These are phyloP conservation scores for Mormyrus iriodes DNA, from an alignment of 2,113 vertebrate species.

Conservation along the genomic window DNA sequence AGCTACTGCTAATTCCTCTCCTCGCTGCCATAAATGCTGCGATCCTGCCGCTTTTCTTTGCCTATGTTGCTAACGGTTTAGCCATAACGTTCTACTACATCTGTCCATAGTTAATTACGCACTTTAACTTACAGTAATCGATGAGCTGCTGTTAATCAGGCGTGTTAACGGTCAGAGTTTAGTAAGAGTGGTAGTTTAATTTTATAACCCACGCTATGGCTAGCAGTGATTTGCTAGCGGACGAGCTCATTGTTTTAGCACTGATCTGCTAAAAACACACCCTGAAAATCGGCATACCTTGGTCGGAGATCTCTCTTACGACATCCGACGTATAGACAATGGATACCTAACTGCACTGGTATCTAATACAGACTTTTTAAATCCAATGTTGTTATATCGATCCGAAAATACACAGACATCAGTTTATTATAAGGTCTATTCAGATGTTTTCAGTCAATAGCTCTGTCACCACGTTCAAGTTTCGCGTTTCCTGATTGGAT, in stretches of 20 bases:
- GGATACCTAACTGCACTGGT: neutral
- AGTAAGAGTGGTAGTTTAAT: neutral
- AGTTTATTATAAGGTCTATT: neutral
- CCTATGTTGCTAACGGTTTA: neutral
- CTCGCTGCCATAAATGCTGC: neutral
- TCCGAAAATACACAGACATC: neutral
- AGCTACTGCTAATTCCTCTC: neutral
- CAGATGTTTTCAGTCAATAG: neutral
- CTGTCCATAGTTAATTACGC: neutral
- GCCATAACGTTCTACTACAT: neutral
- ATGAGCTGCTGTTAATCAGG: neutral
- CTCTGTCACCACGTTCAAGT: neutral
- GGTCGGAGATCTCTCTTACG: neutral
- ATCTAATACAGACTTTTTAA: neutral
- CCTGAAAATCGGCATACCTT: conserved; percentile 18
- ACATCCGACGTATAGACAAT: neutral
- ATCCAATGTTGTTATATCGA: neutral
- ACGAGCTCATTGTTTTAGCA: neutral
- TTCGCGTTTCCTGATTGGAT: neutral
- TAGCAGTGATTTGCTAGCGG: neutral
- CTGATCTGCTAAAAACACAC: neutral
- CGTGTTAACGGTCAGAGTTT: neutral
- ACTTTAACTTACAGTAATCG: neutral
- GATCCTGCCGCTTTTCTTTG: neutral
- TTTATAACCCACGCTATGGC: neutral